Evolutionary conservation across 2,888 invertebrate genomes (phyloP), one percentile per base, ranked within the genome.

Genomic region (Mesoligia furuncula): DNA sequence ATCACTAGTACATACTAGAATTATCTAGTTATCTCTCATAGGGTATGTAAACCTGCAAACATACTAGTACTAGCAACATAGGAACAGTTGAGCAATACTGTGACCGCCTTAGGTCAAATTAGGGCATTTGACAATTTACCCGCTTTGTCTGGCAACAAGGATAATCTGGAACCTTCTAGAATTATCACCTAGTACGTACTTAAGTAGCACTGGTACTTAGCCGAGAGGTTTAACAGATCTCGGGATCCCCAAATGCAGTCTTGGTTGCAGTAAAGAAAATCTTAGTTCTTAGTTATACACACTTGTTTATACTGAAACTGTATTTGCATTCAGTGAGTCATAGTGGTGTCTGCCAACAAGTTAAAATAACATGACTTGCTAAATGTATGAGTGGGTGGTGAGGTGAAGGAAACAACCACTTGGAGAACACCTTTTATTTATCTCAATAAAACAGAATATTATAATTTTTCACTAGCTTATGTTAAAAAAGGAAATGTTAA

Each of bases 381-480:
- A 88, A 92, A 90, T 88, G 87, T 81, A 81, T 75, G 87, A 81
- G 93, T 93, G 92, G 93, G 93, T 81, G 90, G 84, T 81, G 84
- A 89, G 88, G 85, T 90, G 87, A 94, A 93, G 87, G 87, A 95
- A 95, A 95, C 93, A 94, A 92, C 89, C 91, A 88, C 91, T 92
- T 91, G 91, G 94, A 94, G 96, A 95, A 96, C 95, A 94, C 93
- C 92, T 94, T 96, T 96, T 95, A 95, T 96, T 95, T 93, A 93
- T 95, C 93, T 95, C 94, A 95, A 93, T 95, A 96, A 96, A 96
- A 96, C 96, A 95, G 95, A 95, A 95, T 95, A 94, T 95, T 95
- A 95, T 95, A 96, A 95, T 95, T 95, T 95, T 93, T 93, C 93
- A 95, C 95, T 96, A 96, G 94, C 93, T 95, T 95, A 95, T 88